Conservation (phyloP, 2,797 vertebrate genomes). For the Amblyopsis hoosieri region DNA sequence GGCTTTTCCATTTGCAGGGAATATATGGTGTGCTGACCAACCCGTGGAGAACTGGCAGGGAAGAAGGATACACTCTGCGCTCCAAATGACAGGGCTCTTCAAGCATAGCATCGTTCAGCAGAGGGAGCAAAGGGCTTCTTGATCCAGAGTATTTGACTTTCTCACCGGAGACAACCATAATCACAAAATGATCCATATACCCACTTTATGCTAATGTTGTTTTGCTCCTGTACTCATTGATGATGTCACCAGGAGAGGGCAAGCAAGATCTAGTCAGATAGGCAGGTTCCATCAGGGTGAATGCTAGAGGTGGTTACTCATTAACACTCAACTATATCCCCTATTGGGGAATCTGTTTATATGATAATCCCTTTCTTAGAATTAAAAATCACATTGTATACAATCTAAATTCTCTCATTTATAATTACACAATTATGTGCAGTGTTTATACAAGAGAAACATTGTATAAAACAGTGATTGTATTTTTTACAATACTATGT, state of each 20-base stretch:
- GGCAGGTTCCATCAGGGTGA: conserved; percentile 58
- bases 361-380: not conserved
- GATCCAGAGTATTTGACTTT: conserved; percentile 52
- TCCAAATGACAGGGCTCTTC: conserved; percentile 64
- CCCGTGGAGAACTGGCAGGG: conserved; percentile 56
- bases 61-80: conserved; percentile 57
- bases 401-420: conserved; percentile 12
- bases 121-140: conserved; percentile 60
- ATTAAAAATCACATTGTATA: not conserved
- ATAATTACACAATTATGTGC: not conserved
- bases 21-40: conserved; percentile 45
- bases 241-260: conserved; percentile 58
- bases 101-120: conserved; percentile 55
- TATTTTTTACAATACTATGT: too few species aligned
- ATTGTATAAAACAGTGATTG: too few species aligned
- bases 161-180: conserved; percentile 20
- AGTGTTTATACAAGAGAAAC: too few species aligned
- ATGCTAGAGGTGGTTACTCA: conserved; percentile 39
- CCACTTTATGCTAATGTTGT: not conserved
- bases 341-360: conserved; percentile 36
- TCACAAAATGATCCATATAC: conserved; percentile 7
- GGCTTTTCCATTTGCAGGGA: conserved; percentile 52
- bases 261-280: conserved; percentile 69
- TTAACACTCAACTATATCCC: conserved; percentile 59
- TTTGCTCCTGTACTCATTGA: conserved; percentile 33